Percentiles rank a stretch among this genome's conserved stretches.
phyloP scores from a whole-genome alignment of 2,797 vertebrate genomes.

The Coccyzus lansbergi region DNA sequence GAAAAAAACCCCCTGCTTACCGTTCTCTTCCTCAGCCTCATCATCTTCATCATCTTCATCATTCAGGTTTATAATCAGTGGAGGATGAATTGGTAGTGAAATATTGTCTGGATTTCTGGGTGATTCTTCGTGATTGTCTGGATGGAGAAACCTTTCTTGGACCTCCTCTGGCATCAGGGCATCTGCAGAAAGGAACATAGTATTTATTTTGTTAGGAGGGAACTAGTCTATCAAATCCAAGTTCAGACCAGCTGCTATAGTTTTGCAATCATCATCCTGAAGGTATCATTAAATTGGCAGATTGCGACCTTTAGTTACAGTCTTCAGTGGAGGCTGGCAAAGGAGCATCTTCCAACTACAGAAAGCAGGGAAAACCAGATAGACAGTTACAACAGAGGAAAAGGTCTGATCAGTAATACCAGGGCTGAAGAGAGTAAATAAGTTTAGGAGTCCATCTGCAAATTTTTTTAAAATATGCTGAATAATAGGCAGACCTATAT shows the following conservation, averaged over 20 bases:
- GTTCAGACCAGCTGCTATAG: neutral
- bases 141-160: constrained; percentile 54
- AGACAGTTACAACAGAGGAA: neutral
- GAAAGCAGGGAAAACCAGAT: neutral
- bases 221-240: neutral
- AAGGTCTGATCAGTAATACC: neutral
- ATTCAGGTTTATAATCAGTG: constrained; percentile 72
- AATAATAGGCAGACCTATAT: neutral
- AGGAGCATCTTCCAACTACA: neutral
- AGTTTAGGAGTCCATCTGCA: neutral
- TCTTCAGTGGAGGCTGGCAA: neutral
- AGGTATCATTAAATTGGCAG: too few species aligned
- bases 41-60: constrained; percentile 55
- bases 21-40: constrained; percentile 30
- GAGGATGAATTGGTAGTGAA: constrained; percentile 68
- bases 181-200: constrained; percentile 48
- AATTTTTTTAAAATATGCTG: neutral
- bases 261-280: neutral
- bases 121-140: constrained; percentile 41
- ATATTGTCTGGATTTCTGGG: constrained; percentile 51
- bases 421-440: neutral
- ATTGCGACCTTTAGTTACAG: too few species aligned
- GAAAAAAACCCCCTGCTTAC: constrained; percentile 49
- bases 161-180: constrained; percentile 52
- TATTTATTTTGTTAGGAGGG: too few species aligned